Conservation (phyloP, 2,113 vertebrate genomes). For the Ctenodactylus gundi region DNA sequence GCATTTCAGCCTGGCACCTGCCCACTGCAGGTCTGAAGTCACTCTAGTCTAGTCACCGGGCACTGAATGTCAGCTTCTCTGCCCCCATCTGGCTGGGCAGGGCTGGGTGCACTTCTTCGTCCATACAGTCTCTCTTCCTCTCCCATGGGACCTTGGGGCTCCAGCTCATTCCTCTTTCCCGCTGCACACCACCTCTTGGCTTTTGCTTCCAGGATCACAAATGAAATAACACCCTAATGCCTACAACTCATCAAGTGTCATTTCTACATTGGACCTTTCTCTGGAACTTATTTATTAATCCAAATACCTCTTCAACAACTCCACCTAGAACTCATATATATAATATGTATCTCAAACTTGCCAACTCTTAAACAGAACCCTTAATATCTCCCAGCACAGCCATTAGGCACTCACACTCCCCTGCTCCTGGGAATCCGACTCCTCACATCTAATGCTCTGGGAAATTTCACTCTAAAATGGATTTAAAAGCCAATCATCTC, state of each 20-base stretch:
- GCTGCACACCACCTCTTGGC: neutral
- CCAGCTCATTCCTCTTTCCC: neutral
- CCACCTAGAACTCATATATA: neutral
- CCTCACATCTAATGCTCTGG: too few relatives aligned
- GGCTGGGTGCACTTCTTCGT: too few relatives aligned
- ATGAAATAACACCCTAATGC: neutral
- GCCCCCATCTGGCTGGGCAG: too few relatives aligned
- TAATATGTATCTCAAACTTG: neutral
- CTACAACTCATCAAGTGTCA: neutral
- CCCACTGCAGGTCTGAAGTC: neutral
- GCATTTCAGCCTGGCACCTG: fast-evolving
- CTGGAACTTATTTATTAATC: neutral
- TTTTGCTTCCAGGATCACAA: neutral
- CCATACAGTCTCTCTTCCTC: neutral
- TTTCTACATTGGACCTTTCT: neutral
- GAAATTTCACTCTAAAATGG: neutral
- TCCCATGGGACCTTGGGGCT: neutral
- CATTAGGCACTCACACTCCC: fast-evolving
- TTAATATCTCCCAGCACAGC: neutral
- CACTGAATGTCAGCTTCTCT: too few relatives aligned
- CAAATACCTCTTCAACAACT: neutral
- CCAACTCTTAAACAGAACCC: neutral
- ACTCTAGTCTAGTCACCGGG: neutral
- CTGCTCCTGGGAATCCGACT: neutral
- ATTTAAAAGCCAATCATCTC: fast-evolving